Evolutionary conservation across 2,113 vertebrate species (phyloP), one percentile per base, ranked within the genome.

Genomic region (Epinephelus moara): DNA sequence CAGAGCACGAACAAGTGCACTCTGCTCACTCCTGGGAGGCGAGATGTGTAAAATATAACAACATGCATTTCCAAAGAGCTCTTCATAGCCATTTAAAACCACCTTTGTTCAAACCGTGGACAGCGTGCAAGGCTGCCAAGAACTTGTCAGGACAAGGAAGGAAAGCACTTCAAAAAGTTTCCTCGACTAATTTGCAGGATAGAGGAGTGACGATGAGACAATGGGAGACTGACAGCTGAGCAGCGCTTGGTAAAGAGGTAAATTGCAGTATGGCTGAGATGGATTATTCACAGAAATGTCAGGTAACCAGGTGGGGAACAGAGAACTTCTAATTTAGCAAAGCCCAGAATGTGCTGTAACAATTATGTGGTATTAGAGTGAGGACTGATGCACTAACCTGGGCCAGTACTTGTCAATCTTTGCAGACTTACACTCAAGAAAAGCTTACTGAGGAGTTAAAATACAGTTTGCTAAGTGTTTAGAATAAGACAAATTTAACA

Each of bases 1-100:
- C 67, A 52, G 61, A 2, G 53, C 33, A 52, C 55, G 64, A 89
- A 80, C 82, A 66, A 91, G 87, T 82, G 92, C 92, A 91, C 89
- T 93, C 82, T 72, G 40, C 77, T 80, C 27, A 77, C 92, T 87
- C 86, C 85, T 78, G 91, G 92, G 91, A 93, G 84, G 77, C 75
- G 50, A 85, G 80, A 87, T 76, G 73, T 73, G 78, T 57, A 77
- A 79, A 86, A 82, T 50, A 84, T 42, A 86, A 80, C 70, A 75
- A 62, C 67, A 62, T 56, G 50, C 85, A 67, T 84, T 83, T 73
- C 78, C 61, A 49, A 37, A 79, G 77, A 70, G 76, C 78, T 78
- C 53, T 52, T 73, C 55, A 19, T 75, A 78, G 80, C 82, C 69
- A 84, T 84, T 85, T 81, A 45, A 90, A 85, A 75, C 67, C n/a